These are phyloP conservation scores for Sarcoramphus papa DNA, from an alignment of 2,797 vertebrate species.

Conservation along the genomic window DNA sequence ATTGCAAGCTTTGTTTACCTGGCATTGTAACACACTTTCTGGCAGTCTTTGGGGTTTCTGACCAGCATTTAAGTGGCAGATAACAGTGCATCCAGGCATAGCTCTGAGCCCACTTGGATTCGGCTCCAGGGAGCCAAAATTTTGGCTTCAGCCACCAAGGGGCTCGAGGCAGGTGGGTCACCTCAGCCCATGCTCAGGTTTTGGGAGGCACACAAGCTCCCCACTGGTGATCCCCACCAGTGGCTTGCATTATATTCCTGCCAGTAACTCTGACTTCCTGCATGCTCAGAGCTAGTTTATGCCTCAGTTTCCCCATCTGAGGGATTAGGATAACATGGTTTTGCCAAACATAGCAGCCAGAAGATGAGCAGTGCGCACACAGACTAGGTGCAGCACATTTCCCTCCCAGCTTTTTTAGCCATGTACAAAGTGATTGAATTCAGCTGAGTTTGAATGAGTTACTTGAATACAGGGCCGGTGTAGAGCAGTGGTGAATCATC, in stretches of 20 bases:
- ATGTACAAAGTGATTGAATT: background rate
- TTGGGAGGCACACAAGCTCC: background rate
- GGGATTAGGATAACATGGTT: background rate
- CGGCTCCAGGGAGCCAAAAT: background rate
- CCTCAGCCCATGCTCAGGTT: background rate
- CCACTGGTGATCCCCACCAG: too few species aligned
- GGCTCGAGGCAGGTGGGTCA: background rate
- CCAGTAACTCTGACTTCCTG: background rate
- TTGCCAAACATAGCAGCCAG: background rate
- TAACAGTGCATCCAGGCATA: fast-evolving
- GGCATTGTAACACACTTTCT: background rate
- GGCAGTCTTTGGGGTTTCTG: background rate
- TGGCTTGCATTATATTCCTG: background rate
- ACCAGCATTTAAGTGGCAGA: background rate
- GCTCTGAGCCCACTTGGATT: background rate
- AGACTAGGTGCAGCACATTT: background rate
- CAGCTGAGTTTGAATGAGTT: background rate
- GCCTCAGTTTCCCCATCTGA: background rate
- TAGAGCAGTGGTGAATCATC: background rate
- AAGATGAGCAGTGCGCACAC: fast-evolving
- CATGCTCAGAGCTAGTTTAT: background rate
- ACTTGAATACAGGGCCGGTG: background rate
- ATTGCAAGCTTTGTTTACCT: background rate
- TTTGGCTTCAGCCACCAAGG: background rate
- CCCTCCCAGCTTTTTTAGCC: background rate